phyloP scores from a whole-genome alignment of 2,113 vertebrate genomes.

The Ploceus nigricollis region DNA sequence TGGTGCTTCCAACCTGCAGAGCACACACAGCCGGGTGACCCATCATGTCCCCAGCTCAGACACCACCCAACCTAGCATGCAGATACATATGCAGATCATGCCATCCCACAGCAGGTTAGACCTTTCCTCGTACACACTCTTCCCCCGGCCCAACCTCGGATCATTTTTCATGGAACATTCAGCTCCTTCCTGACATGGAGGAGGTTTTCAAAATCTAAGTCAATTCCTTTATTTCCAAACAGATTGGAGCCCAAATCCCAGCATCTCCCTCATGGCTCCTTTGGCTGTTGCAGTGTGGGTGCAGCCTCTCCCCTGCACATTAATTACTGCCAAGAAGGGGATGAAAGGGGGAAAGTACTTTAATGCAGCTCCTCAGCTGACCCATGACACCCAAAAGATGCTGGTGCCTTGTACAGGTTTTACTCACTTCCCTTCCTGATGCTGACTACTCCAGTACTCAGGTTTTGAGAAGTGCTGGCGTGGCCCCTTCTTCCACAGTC shows the following conservation, averaged over 20 bases:
- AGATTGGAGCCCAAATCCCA: background rate
- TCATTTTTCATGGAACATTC: background rate
- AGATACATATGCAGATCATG: rapidly evolving
- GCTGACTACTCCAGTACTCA: background rate
- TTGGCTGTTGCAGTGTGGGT: background rate
- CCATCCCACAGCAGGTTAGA: background rate
- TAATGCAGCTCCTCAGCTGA: background rate
- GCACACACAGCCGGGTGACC: background rate
- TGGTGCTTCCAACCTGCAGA: background rate
- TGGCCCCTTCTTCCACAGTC: background rate
- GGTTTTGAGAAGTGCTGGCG: background rate
- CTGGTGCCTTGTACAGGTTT: background rate
- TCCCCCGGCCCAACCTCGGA: background rate
- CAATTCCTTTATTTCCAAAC: background rate
- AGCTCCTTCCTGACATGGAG: background rate
- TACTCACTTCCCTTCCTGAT: background rate
- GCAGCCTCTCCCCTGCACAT: background rate
- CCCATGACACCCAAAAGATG: rapidly evolving
- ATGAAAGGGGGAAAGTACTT: background rate
- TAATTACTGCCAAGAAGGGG: background rate
- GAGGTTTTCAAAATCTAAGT: background rate
- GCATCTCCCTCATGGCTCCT: background rate
- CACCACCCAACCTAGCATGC: background rate
- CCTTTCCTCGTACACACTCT: too few relatives aligned
- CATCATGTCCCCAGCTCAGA: rapidly evolving